A percentile compares a stretch with the other conserved stretches of the same genome.
Conservation (phyloP, 2,888 invertebrate genomes). For the Drosophila leonis region DNA sequence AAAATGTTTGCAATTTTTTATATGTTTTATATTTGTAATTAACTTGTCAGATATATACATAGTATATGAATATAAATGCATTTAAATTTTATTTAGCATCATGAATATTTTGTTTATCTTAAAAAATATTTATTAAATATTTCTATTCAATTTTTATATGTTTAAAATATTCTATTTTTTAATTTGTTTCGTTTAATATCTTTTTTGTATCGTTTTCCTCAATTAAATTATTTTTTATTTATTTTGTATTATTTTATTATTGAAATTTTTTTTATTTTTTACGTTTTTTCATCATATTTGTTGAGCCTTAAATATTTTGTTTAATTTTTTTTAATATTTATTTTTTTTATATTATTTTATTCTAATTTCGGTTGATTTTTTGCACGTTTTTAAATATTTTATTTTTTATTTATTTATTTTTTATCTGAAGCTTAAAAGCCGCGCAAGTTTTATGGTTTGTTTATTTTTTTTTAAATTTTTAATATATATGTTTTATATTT, state of each 20-base stretch:
- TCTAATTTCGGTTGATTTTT: not conserved
- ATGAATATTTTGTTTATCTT: not conserved
- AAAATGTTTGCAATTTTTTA: not conserved
- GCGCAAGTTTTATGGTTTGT: slow-evolving; percentile 12
- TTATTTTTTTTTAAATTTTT: not conserved
- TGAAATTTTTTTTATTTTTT: not conserved
- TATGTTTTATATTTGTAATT: not conserved
- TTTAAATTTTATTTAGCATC: not conserved
- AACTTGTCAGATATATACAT: not conserved
- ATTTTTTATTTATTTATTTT: too few relatives aligned
- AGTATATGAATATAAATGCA: not conserved
- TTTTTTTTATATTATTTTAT: not conserved
- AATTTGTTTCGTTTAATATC: not conserved
- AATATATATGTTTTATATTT: not conserved
- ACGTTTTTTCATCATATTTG: too few relatives aligned
- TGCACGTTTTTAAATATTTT: not conserved
- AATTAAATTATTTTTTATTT: not conserved
- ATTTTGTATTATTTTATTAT: not conserved
- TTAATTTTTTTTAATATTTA: not conserved
- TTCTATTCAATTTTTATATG: not conserved
- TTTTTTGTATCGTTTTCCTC: not conserved
- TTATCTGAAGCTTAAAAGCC: not conserved
- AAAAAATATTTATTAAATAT: not conserved
- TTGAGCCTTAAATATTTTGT: not conserved
- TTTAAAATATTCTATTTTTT: not conserved